Percentiles rank a stretch among this genome's conserved stretches.
phyloP scores from a whole-genome alignment of 2,888 invertebrate genomes.

The Drosophila infuscata region DNA sequence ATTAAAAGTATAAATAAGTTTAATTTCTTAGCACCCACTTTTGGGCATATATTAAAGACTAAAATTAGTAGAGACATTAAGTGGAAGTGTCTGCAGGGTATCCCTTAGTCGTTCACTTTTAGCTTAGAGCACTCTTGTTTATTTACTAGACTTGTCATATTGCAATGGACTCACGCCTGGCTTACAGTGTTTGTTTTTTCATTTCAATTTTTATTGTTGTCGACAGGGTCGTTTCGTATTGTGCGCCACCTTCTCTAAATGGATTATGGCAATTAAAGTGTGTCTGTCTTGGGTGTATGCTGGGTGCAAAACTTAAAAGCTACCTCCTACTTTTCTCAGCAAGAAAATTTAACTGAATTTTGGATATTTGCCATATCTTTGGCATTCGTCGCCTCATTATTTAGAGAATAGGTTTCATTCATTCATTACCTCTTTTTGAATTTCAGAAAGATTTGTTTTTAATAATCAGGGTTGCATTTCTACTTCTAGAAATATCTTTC shows the following conservation, averaged over 20 bases:
- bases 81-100: background rate
- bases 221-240: slow-evolving; percentile 52
- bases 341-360: background rate
- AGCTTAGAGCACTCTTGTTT: slow-evolving; percentile 30
- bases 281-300: slow-evolving; percentile 27
- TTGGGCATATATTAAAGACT: background rate
- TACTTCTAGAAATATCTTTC: background rate
- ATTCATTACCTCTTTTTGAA: background rate
- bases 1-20: background rate
- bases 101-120: background rate
- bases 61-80: background rate
- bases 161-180: slow-evolving; percentile 51
- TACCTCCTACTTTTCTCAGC: background rate
- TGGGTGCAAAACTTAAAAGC: slow-evolving; percentile 17
- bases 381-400: background rate
- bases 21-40: background rate
- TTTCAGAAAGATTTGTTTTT: background rate
- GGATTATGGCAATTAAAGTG: slow-evolving; percentile 85
- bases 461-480: background rate
- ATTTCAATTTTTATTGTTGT: slow-evolving; percentile 35
- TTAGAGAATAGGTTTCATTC: background rate
- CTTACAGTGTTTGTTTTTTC: slow-evolving; percentile 49
- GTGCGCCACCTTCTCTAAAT: slow-evolving; percentile 80
- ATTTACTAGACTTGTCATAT: slow-evolving; percentile 74
- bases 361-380: background rate